Base-by-base conservation (phyloP, 2,888 invertebrate species). In the Adela reaumurella region DNA sequence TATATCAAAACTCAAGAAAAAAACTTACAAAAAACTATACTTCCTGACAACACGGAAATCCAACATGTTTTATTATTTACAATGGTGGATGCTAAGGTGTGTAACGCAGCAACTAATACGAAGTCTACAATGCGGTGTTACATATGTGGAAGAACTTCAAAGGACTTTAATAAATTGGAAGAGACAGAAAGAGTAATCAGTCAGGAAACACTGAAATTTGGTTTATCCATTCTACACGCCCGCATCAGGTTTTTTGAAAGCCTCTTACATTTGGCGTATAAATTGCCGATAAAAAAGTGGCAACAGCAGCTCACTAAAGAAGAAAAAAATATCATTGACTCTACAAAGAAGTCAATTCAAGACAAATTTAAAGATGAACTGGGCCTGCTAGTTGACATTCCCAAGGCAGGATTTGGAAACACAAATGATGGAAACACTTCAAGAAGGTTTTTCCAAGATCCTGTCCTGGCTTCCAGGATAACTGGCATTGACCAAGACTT, bases 371-470 rank as follows among this genome's bases (percentile, higher is more conserved):
- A 18, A 35, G 19, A 35, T 6, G 18, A 48, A 19, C 51, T 53
- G 1, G 56, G 55, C 19, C 43, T 62, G 5, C 19, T 61, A n/a
- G 57, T 63, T 8, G 58, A 63, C 54, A 19, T 55, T 24, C 56
- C 57, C 10, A 59, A 59, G 47, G 46, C 49, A 19, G 53, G 55
- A 4, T 54, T 54, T 43, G 56, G 59, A 3, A 58, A 54, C 41
- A 55, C 57, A 2, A 60, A 58, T 49, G 54, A 57, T 46, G 55
- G 52, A n/a, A 56, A 53, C 35, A 56, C 53, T 1, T 51, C 46
- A n/a, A 46, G 57, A 43, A 41, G 54, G 47, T 59, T 58, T 56
- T 59, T 57, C 52, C 43, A 47, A 1, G 43, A 58, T 50, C 51
- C 55, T 3, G 47, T 55, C 45, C 6, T 41, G 47, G 43, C 53